These are phyloP conservation scores for Syngnathoides biaculeatus DNA, from an alignment of 2,113 vertebrate species.

Conservation along the genomic window DNA sequence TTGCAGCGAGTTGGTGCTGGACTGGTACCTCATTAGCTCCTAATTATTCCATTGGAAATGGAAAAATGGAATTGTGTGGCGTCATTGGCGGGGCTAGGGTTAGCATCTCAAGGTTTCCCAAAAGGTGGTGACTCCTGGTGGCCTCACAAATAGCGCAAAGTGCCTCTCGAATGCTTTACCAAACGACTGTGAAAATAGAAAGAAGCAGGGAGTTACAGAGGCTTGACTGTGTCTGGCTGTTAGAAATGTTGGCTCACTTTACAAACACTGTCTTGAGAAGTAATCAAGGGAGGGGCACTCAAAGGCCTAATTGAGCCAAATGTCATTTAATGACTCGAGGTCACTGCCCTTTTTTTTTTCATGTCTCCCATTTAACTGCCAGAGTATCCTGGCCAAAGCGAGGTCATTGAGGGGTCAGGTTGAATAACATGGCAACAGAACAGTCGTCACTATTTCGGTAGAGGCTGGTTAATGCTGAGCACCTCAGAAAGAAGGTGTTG, in stretches of 20 bases:
- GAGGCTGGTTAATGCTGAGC: conserved; percentile 5
- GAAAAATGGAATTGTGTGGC: conserved; percentile 18
- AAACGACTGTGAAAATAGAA: conserved; percentile 63
- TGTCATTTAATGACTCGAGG: conserved; percentile 74
- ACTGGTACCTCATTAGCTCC: conserved; percentile 9
- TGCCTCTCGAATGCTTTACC: conserved; percentile 48
- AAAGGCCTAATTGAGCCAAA: conserved; percentile 75
- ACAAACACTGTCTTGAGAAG: conserved; percentile 81
- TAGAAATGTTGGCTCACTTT: conserved; percentile 65
- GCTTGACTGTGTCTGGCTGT: conserved; percentile 59
- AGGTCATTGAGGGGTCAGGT: conserved; percentile 61
- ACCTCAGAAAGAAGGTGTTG: conserved; percentile 19
- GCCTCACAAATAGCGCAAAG: conserved; percentile 48
- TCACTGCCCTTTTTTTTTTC: conserved; percentile 53
- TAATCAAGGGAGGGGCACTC: conserved; percentile 73
- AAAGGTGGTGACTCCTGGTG: conserved; percentile 46
- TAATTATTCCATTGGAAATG: conserved; percentile 7
- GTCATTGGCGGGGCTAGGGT: conserved; percentile 11
- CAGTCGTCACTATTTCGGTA: neutral
- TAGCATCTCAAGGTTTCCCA: conserved; percentile 32
- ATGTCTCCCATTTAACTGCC: conserved; percentile 47
- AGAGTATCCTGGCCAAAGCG: conserved; percentile 30
- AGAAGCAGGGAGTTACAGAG: conserved; percentile 41
- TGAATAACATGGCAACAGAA: conserved; percentile 53
- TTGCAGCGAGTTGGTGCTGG: neutral